phyloP scores from a whole-genome alignment of 2,113 vertebrate genomes.

The Halichoerus grypus region DNA sequence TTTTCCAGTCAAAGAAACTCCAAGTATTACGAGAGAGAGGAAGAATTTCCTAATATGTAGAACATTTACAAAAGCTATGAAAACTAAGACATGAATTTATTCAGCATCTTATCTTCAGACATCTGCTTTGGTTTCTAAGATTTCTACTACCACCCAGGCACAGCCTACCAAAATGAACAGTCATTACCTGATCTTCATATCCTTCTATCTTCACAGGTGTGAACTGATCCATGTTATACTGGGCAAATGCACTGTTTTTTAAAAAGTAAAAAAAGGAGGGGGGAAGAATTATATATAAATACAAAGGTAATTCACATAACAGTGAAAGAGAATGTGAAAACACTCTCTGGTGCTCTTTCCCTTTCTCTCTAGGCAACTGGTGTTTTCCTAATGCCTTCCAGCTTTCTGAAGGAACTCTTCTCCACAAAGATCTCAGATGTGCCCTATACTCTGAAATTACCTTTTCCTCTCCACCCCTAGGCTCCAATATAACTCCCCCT shows the following conservation, averaged over 20 bases:
- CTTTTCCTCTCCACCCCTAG: neutral
- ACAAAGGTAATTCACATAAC: neutral
- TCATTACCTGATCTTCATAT: conserved; percentile 93
- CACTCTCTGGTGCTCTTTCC: neutral
- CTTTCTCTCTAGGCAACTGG: neutral
- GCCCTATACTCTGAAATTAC: neutral
- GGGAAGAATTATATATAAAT: conserved; percentile 44
- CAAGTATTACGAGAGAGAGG: neutral
- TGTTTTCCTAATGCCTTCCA: neutral
- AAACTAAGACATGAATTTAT: conserved; percentile 31
- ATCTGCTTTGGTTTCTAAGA: conserved; percentile 25
- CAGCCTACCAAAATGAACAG: conserved; percentile 16
- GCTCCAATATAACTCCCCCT: neutral
- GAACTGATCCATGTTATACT: conserved; percentile 99
- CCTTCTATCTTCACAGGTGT: conserved; percentile 95
- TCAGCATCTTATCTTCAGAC: conserved; percentile 33
- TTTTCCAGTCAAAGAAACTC: neutral
- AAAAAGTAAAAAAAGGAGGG: conserved; percentile 41
- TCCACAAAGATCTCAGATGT: neutral
- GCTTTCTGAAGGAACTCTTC: neutral
- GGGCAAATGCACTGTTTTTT: conserved; percentile 94
- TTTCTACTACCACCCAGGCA: neutral
- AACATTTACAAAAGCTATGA: conserved; percentile 50
- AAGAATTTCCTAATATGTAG: conserved; percentile 50
- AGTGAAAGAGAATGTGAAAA: neutral